phyloP scores from a whole-genome alignment of 1,140 invertebrate species.

The Ips nitidus region DNA sequence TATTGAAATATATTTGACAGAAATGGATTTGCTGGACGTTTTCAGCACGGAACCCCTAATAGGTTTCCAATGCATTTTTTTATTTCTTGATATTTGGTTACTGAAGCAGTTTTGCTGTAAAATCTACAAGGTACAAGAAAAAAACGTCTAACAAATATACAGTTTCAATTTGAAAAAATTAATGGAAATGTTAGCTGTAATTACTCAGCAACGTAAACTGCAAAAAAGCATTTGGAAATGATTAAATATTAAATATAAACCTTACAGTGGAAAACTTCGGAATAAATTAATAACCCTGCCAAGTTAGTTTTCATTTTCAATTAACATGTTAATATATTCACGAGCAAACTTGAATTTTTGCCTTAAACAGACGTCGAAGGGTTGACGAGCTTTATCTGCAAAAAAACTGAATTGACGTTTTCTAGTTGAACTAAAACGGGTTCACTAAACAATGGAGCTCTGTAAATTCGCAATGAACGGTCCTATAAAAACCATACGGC shows the following conservation, averaged over 20 bases:
- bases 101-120: too few species aligned
- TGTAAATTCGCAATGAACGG: not conserved
- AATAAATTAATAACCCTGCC: constrained; percentile 25
- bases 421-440: too few species aligned
- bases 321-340: constrained; percentile 29
- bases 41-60: too few species aligned
- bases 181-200: not conserved
- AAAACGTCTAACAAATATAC: too few species aligned
- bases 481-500: constrained; percentile 30
- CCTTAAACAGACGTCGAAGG: constrained; percentile 17
- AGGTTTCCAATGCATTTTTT: too few species aligned
- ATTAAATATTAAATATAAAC: constrained; percentile 27
- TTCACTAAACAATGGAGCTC: too few species aligned
- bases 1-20: too few species aligned
- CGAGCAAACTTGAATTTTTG: constrained; percentile 27
- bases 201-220: not conserved
- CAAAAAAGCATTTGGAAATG: constrained; percentile 18
- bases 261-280: constrained; percentile 18
- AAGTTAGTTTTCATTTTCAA: constrained; percentile 28
- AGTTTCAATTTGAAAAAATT: too few species aligned
- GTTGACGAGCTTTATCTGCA: constrained; percentile 6
- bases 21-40: too few species aligned
- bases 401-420: too few species aligned
- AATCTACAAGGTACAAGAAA: too few species aligned
- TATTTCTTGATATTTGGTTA: too few species aligned